Percentiles rank a stretch among this genome's conserved stretches.
These are phyloP conservation scores for Amazona vittata DNA, from an alignment of 2,113 vertebrate species.

Conservation along the genomic window DNA sequence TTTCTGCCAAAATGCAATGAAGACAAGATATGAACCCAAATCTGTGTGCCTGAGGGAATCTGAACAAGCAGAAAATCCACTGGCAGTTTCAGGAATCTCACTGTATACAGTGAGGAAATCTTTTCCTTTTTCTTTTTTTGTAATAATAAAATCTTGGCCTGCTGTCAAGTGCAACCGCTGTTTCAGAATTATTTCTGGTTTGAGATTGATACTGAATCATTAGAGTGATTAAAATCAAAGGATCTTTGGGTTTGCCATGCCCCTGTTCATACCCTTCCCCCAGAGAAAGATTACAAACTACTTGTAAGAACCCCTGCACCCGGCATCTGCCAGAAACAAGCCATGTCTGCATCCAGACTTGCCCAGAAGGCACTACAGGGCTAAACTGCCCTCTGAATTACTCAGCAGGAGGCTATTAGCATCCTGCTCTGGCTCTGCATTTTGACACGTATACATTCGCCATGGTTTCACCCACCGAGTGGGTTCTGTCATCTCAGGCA, in stretches of 20 bases:
- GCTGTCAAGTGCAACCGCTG: neutral
- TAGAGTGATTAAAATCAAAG: neutral
- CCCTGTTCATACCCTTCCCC: neutral
- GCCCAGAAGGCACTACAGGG: neutral
- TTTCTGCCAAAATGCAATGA: neutral
- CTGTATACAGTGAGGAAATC: neutral
- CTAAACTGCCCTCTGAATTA: neutral
- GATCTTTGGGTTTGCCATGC: neutral
- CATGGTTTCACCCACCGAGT: neutral
- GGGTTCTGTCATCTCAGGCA: neutral
- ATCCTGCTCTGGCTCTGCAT: neutral
- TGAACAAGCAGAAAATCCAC: neutral
- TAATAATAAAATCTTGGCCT: neutral
- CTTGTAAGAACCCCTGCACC: neutral
- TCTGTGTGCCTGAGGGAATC: neutral
- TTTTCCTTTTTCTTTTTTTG: neutral
- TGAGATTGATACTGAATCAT: neutral
- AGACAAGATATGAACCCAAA: neutral
- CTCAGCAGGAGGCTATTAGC: neutral
- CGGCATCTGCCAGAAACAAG: neutral
- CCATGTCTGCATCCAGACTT: neutral
- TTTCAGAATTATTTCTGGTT: neutral
- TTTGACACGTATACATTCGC: neutral
- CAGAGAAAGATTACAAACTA: neutral
- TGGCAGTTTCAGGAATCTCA: neutral